Evolutionary conservation across 2,888 invertebrate species (phyloP).

Genomic region (Nipponacmea schrenckii): DNA sequence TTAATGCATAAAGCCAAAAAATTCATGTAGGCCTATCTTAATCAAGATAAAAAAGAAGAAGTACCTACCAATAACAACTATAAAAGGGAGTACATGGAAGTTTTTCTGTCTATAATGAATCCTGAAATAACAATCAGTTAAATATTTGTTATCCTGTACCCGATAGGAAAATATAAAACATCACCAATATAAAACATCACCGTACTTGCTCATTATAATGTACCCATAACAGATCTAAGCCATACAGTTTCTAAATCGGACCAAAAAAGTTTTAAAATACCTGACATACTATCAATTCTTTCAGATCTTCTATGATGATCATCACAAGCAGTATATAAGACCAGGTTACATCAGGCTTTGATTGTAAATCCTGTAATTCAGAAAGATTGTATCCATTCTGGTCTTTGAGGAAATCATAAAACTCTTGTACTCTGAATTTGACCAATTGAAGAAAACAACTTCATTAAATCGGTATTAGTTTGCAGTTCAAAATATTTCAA

Average conservation of each 20-base stretch:
- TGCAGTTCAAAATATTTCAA: neutral
- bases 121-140: neutral
- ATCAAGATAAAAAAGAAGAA: neutral
- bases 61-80: neutral
- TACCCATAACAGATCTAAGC: neutral
- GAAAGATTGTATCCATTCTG: neutral
- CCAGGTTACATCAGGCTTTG: neutral
- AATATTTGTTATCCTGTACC: slow-evolving; percentile 41
- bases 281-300: slow-evolving; percentile 5
- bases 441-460: neutral
- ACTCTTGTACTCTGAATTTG: neutral
- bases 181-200: slow-evolving; percentile 54
- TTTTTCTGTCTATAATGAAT: slow-evolving; percentile 3
- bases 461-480: neutral
- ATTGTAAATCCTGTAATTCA: neutral
- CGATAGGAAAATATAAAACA: slow-evolving; percentile 41
- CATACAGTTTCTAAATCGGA: neutral
- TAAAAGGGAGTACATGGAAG: neutral
- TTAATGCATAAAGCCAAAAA: no score
- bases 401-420: neutral
- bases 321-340: neutral
- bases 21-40: no score
- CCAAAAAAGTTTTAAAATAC: neutral
- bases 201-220: slow-evolving; percentile 87
- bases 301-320: neutral